Conservation (phyloP, 2,888 invertebrate species). For the Aelia acuminata region DNA sequence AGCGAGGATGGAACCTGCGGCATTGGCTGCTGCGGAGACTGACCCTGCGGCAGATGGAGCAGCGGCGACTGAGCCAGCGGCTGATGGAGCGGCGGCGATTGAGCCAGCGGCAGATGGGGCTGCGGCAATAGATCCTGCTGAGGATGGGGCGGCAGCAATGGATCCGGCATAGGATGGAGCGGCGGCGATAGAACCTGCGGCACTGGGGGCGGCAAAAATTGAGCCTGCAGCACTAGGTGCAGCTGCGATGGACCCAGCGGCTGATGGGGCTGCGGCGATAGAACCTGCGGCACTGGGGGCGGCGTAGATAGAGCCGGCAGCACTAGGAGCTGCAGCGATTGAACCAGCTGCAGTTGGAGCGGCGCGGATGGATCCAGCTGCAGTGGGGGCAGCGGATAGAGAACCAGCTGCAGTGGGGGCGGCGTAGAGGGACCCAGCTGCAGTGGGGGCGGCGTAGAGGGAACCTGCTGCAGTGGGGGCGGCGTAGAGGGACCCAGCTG, state of each 20-base stretch:
- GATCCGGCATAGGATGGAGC: not conserved
- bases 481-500: not conserved
- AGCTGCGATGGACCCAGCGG: not conserved
- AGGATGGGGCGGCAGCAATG: not conserved
- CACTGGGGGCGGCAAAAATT: not conserved
- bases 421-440: not conserved
- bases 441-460: not conserved
- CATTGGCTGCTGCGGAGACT: not conserved
- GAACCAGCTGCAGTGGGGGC: not conserved
- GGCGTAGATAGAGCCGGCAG: slow-evolving; percentile 43
- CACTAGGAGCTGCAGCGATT: slow-evolving; percentile 47
- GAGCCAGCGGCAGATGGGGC: not conserved
- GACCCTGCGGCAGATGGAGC: slow-evolving; percentile 17
- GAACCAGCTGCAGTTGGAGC: not conserved
- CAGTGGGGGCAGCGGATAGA: not conserved
- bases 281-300: slow-evolving; percentile 42
- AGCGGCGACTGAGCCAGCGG: not conserved
- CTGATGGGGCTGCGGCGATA: slow-evolving; percentile 20
- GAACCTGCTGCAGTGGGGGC: not conserved
- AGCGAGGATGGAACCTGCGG: slow-evolving; percentile 41
- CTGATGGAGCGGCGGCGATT: not conserved
- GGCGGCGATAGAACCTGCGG: not conserved
- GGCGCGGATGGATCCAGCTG: not conserved
- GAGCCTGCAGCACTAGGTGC: not conserved
- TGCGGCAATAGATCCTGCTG: not conserved